phyloP scores from a whole-genome alignment of 1,140 invertebrate genomes.

The Delia radicum region DNA sequence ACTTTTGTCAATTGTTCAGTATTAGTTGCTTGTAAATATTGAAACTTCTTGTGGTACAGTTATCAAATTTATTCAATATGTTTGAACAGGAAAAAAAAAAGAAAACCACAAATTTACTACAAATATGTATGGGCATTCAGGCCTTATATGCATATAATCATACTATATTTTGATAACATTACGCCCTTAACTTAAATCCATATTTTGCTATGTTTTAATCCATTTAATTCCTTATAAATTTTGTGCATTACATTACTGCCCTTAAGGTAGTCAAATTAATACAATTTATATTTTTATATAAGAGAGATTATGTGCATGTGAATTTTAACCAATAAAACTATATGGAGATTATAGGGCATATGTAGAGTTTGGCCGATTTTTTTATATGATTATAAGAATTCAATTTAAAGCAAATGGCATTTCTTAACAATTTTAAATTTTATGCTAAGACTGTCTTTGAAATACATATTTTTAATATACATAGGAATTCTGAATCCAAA shows the following conservation, averaged over 20 bases:
- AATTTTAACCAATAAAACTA: no score
- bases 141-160: neutral
- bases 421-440: no score
- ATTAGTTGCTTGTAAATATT: neutral
- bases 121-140: neutral
- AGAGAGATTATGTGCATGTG: no score
- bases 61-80: neutral
- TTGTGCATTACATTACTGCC: neutral
- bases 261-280: neutral
- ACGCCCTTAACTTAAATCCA: neutral
- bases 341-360: no score
- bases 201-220: neutral
- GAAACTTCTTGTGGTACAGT: neutral
- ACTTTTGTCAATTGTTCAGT: neutral
- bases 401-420: no score
- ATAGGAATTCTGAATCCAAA: no score
- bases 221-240: neutral
- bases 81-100: neutral
- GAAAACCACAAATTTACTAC: neutral
- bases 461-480: no score
- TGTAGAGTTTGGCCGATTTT: no score
- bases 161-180: neutral
- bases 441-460: no score
- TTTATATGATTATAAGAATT: no score
- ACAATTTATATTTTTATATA: neutral